phyloP scores from a whole-genome alignment of 2,888 invertebrate species.

The Sphinx pinastri region DNA sequence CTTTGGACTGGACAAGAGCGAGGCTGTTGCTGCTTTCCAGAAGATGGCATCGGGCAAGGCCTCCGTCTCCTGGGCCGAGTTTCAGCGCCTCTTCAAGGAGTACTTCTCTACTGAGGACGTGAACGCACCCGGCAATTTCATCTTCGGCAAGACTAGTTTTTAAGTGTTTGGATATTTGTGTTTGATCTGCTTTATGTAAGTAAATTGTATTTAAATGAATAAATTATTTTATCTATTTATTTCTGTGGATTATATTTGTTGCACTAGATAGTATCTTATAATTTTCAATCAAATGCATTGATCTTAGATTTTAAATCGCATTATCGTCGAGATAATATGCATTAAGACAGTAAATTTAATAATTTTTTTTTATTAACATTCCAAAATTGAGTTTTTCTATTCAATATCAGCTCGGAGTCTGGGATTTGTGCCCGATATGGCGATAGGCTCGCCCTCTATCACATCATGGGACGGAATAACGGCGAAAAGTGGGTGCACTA shows the following conservation, averaged over 20 bases:
- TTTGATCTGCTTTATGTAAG: slow-evolving; percentile 7
- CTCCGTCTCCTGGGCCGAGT: slow-evolving; percentile 90
- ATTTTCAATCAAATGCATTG: too few species aligned
- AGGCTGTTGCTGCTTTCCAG: slow-evolving; percentile 90
- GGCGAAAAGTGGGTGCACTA: too few species aligned
- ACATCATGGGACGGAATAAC: too few species aligned
- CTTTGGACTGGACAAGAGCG: slow-evolving; percentile 88
- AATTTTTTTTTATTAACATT: too few species aligned
- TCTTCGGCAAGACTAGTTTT: slow-evolving; percentile 86
- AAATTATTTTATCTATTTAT: slow-evolving; percentile 21
- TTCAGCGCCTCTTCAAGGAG: slow-evolving; percentile 91
- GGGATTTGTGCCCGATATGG: too few species aligned
- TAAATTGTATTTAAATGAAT: slow-evolving; percentile 26
- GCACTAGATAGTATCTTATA: too few species aligned
- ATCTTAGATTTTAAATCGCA: too few species aligned
- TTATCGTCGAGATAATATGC: too few species aligned
- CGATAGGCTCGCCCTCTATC: too few species aligned
- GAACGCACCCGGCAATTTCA: slow-evolving; percentile 78
- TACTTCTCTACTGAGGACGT: slow-evolving; percentile 85
- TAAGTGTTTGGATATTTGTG: slow-evolving; percentile 33
- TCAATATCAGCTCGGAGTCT: too few species aligned
- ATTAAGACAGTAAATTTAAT: too few species aligned
- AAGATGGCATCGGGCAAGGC: slow-evolving; percentile 90
- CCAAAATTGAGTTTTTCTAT: too few species aligned
- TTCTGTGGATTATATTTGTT: background rate